These are phyloP conservation scores for Ailurus styani DNA, from an alignment of 2,113 vertebrate genomes.

Conservation along the genomic window DNA sequence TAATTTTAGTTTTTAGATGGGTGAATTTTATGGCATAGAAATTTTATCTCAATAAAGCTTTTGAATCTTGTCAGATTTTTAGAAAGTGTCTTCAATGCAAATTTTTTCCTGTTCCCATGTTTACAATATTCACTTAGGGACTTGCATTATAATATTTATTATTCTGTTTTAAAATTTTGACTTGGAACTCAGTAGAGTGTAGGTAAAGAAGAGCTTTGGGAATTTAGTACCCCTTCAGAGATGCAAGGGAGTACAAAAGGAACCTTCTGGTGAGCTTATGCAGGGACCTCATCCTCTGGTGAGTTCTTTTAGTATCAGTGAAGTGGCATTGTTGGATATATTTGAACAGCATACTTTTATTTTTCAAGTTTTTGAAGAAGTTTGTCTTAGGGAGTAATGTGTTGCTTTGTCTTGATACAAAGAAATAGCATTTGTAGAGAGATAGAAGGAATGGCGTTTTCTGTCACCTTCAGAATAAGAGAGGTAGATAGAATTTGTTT, in stretches of 20 bases:
- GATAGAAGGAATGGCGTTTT: not conserved
- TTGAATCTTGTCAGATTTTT: not conserved
- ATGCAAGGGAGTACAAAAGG: not conserved
- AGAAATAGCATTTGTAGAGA: not conserved
- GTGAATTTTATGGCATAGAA: not conserved
- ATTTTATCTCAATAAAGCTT: not conserved
- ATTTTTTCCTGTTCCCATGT: not conserved
- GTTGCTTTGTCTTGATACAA: not conserved
- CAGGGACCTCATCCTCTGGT: not conserved
- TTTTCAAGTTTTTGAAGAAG: not conserved
- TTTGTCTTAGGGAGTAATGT: not conserved
- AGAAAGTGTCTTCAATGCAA: not conserved
- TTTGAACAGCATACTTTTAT: not conserved
- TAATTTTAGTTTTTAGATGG: not conserved
- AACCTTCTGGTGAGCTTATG: not conserved
- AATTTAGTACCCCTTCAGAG: not conserved
- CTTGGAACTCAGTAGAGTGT: not conserved
- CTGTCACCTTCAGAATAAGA: slow-evolving; percentile 11
- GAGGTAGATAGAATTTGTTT: not conserved
- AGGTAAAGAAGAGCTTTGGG: not conserved
- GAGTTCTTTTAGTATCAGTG: not conserved
- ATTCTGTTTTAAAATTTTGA: not conserved
- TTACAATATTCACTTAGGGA: not conserved
- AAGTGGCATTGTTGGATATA: not conserved
- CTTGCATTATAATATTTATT: not conserved